Evolutionary conservation across 2,797 vertebrate species (phyloP), one percentile per base, ranked within the genome.

Genomic region (Semaprochilodus insignis): DNA sequence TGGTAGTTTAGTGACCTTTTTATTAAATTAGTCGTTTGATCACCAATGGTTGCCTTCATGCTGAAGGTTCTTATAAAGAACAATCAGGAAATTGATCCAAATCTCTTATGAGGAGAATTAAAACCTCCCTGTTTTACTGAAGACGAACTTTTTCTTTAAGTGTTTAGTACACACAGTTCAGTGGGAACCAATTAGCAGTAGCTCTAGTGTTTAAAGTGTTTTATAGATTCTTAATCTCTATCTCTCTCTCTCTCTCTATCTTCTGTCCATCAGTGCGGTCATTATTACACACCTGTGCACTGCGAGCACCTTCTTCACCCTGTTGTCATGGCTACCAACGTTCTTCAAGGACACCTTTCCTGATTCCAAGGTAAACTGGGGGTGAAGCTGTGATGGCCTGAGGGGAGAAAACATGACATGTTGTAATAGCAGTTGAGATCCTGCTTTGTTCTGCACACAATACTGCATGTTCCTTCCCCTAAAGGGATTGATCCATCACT

Each of bases 311-410:
- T 97, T 98, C 90, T 99, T 99, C 94, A 96, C 96, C 7, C 94
- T 99, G 44, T 93, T 99, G 85, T 99, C 97, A 55, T 99, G 98
- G 98, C 93, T 99, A 87, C 98, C 98, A 0, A 98, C 97, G 0
- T 99, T 96, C 95, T 99, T 99, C 69, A 96, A 96, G 90, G 98
- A 99, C 88, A 96, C 94, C 0, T 99, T 97, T 86, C 97, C 97
- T 0, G 93, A 96, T 6, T 95, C 97, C 15, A 97, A 99, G 96
- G 98, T 99, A 91, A 92, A 90, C 51, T 15, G 15, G 57, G 23
- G 15, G 74, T 40, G 31, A 31, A 51, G 2, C 55, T 21, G n/a
- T n/a, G 21, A 80, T 44, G 52, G 59, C 60, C 59, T 11, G 34
- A 77, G 19, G 57, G 44, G 34, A 70, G 48, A n/a, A 55, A 52